phyloP scores from a whole-genome alignment of 1,140 invertebrate genomes.

The Danaus melanippus region DNA sequence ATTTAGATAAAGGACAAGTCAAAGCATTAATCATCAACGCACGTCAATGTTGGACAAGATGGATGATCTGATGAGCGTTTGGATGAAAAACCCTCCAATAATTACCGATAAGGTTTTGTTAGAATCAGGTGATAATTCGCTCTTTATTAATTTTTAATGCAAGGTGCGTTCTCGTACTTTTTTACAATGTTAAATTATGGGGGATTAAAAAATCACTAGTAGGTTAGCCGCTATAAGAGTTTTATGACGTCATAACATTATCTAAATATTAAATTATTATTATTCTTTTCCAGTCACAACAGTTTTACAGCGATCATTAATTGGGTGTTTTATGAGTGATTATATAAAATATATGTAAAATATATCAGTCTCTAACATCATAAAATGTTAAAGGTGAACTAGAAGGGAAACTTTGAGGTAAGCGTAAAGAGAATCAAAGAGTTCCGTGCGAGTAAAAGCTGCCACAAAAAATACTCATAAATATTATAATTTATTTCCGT shows the following conservation, averaged over 20 bases:
- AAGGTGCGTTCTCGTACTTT: constrained; percentile 11
- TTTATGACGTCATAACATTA: too few relatives aligned
- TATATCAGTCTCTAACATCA: too few relatives aligned
- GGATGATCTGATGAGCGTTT: constrained; percentile 27
- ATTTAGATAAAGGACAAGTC: constrained; percentile 25
- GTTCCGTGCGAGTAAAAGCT: constrained; percentile 28
- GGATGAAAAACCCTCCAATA: constrained; percentile 30
- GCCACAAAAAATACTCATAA: constrained; percentile 54
- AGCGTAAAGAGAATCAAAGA: constrained; percentile 1
- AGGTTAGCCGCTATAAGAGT: too few relatives aligned
- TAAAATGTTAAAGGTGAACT: neutral
- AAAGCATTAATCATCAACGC: constrained; percentile 42
- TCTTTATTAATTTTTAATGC: constrained; percentile 30
- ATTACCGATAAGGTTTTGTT: constrained; percentile 33
- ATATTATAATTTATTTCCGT: constrained; percentile 53
- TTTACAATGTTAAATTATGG: too few relatives aligned
- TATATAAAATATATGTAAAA: too few relatives aligned
- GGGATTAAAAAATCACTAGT: too few relatives aligned
- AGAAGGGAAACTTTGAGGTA: neutral
- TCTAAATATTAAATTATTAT: too few relatives aligned
- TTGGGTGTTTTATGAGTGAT: too few relatives aligned
- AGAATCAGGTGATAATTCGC: constrained; percentile 39
- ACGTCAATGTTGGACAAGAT: constrained; percentile 38
- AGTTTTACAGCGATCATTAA: too few relatives aligned
- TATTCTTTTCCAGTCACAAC: too few relatives aligned